Conservation (phyloP, 2,113 vertebrate species). For the Macrotus californicus region DNA sequence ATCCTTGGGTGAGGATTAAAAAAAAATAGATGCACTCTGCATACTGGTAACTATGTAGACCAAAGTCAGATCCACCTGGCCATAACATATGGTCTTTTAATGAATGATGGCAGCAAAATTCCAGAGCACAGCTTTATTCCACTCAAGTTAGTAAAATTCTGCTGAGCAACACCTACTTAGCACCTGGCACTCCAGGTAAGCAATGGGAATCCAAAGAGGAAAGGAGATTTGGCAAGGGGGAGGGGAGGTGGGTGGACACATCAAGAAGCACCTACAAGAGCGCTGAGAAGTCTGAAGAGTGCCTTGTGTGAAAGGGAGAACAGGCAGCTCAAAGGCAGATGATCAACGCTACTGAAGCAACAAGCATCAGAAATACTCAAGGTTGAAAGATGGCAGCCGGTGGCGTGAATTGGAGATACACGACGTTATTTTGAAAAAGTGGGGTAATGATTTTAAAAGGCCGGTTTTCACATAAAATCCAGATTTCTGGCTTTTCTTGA, state of each 20-base stretch:
- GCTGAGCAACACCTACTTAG: not conserved
- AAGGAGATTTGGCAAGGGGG: not conserved
- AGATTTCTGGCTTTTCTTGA: not conserved
- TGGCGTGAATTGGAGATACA: not conserved
- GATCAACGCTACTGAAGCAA: not conserved
- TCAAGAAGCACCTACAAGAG: not conserved
- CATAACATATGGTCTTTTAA: not conserved
- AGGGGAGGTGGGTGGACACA: not conserved
- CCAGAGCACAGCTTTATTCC: not conserved
- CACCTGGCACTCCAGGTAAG: not conserved
- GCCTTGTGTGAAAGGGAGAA: not conserved
- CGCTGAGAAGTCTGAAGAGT: not conserved
- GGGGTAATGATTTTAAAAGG: not conserved
- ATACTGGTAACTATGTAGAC: not conserved
- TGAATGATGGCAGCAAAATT: not conserved
- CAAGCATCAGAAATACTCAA: not conserved
- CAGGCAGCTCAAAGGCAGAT: fast-evolving
- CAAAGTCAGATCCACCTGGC: not conserved
- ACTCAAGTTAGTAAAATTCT: not conserved
- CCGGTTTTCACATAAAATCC: not conserved
- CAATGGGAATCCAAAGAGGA: not conserved
- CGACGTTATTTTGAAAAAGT: not conserved
- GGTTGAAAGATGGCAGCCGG: not conserved
- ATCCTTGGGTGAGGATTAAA: too few relatives aligned
- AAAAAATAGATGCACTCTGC: not conserved